Conservation (phyloP, 23 tunicate genomes). For the Trididemnum nubilum region DNA sequence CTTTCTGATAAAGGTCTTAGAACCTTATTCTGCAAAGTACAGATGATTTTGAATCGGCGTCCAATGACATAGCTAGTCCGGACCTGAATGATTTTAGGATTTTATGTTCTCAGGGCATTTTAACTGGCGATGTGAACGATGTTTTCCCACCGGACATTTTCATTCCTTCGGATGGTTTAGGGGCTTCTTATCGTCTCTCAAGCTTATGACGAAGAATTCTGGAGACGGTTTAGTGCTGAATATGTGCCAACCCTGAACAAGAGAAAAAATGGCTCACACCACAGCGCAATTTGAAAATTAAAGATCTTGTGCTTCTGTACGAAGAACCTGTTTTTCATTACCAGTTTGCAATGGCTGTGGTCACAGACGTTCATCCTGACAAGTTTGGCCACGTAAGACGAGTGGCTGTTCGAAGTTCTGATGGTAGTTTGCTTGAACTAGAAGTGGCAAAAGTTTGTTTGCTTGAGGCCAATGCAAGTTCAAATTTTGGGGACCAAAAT, state of each 20-base stretch:
- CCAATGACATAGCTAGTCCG: neutral
- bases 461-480: too few species aligned
- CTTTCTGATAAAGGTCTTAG: too few species aligned
- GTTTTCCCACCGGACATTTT: too few species aligned
- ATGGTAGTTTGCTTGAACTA: too few species aligned
- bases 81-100: neutral
- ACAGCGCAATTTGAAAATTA: too few species aligned
- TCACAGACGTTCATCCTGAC: neutral
- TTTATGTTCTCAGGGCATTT: neutral
- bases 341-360: neutral
- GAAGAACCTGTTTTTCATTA: neutral
- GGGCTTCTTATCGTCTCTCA: conserved; percentile 1
- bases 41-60: neutral
- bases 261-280: too few species aligned
- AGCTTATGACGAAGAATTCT: neutral
- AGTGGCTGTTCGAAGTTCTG: neutral
- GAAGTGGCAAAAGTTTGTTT: too few species aligned
- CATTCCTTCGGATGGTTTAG: too few species aligned
- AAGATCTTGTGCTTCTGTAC: neutral
- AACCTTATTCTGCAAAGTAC: too few species aligned
- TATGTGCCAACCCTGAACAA: neutral
- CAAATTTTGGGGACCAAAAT: too few species aligned
- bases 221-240: neutral
- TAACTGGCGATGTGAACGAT: neutral
- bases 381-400: too few species aligned